Evolutionary conservation across 2,113 vertebrate species (phyloP).

Genomic region (Oryctolagus cuniculus): DNA sequence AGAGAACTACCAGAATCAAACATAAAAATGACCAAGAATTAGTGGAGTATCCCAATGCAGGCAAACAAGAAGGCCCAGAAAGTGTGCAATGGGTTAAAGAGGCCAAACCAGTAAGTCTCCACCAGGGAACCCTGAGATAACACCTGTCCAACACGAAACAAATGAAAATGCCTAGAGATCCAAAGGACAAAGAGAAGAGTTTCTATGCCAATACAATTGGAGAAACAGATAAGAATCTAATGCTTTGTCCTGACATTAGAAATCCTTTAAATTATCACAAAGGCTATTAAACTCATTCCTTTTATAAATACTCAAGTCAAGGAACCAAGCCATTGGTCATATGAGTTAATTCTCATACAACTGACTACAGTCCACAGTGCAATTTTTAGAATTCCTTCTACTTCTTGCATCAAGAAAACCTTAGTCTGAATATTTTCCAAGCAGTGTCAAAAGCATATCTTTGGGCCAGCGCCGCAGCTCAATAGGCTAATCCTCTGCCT

Average conservation of each 20-base stretch:
- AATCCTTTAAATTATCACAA: constrained; percentile 34
- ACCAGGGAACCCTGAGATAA: background rate
- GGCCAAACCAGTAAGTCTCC: background rate
- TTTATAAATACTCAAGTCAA: constrained; percentile 43
- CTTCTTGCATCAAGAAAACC: constrained; percentile 46
- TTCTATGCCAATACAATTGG: background rate
- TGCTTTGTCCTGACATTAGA: background rate
- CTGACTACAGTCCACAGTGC: background rate
- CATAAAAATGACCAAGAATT: background rate
- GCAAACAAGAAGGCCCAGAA: background rate
- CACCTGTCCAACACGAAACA: background rate
- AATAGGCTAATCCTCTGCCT: too few relatives aligned
- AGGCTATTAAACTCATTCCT: background rate
- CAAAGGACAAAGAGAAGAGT: background rate
- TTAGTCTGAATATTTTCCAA: constrained; percentile 58
- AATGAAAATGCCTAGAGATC: background rate
- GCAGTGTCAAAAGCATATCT: background rate
- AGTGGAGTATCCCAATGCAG: background rate
- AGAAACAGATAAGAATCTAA: constrained; percentile 50
- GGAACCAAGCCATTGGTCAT: background rate
- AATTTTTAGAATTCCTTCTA: constrained; percentile 58
- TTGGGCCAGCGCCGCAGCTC: too few relatives aligned
- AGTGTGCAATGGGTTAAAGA: background rate
- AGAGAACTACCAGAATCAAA: background rate
- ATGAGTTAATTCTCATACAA: background rate